These are phyloP conservation scores for Vollenhovia emeryi DNA, from an alignment of 1,140 invertebrate species.

Conservation along the genomic window DNA sequence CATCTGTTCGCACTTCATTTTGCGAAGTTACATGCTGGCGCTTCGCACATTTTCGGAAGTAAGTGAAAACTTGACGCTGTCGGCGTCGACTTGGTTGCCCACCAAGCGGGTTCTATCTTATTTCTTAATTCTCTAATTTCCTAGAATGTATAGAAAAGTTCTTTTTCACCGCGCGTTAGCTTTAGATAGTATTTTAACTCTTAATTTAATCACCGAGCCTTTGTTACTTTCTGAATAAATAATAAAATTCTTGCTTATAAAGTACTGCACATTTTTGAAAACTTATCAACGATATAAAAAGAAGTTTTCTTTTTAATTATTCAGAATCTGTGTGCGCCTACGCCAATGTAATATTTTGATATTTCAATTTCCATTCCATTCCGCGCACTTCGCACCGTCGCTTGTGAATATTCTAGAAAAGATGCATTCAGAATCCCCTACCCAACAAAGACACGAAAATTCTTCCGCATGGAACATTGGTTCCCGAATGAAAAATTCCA, in stretches of 20 bases:
- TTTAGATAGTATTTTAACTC: not conserved
- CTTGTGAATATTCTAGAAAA: not conserved
- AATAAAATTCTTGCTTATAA: not conserved
- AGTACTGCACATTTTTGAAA: not conserved
- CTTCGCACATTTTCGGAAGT: conserved; percentile 33
- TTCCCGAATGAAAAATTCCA: conserved; percentile 36
- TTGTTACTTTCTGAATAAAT: not conserved
- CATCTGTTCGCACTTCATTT: conserved; percentile 48
- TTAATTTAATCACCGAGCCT: not conserved
- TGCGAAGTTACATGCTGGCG: not conserved
- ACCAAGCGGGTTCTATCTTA: not conserved
- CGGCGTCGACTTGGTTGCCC: not conserved
- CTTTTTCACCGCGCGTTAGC: not conserved
- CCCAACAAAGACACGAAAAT: not conserved
- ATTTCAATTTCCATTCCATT: not conserved
- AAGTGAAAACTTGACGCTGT: conserved; percentile 30
- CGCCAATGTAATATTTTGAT: not conserved
- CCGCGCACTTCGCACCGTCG: not conserved
- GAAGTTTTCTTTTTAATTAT: conserved; percentile 1
- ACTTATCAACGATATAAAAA: not conserved
- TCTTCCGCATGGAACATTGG: not conserved
- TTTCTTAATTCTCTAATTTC: conserved; percentile 3
- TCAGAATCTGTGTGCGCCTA: not conserved
- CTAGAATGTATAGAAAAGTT: not conserved
- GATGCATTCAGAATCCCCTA: not conserved